phyloP scores from a whole-genome alignment of 2,888 invertebrate genomes.

The Norana najaformis region DNA sequence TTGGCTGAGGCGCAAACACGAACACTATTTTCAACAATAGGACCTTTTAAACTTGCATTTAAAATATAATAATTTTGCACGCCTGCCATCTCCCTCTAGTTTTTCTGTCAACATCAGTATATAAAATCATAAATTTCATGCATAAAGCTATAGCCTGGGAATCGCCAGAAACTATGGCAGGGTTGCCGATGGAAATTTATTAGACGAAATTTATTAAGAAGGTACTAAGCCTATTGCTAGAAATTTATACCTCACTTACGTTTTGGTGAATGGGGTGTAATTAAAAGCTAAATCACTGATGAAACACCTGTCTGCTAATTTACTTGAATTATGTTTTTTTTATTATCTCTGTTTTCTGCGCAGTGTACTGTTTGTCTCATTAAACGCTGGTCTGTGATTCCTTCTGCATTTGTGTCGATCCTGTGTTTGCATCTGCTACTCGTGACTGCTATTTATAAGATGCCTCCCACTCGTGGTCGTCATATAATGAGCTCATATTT shows the following conservation, averaged over 20 bases:
- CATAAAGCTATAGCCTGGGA: no score
- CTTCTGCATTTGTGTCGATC: no score
- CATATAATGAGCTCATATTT: neutral
- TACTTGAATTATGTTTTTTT: neutral
- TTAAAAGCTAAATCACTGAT: neutral
- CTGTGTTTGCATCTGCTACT: neutral
- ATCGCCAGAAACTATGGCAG: no score
- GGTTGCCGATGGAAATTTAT: no score
- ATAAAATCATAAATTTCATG: no score
- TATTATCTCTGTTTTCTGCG: neutral
- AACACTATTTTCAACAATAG: neutral
- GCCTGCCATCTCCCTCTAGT: no score
- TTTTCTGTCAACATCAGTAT: no score
- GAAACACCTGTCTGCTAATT: neutral
- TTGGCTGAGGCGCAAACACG: neutral
- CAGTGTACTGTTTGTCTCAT: neutral
- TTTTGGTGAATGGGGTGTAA: neutral
- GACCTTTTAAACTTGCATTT: no score
- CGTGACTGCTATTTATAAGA: neutral
- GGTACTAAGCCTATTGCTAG: no score
- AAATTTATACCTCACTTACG: no score
- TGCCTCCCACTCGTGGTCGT: neutral
- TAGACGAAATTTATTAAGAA: no score
- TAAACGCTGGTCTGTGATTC: neutral
- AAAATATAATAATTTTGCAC: no score